These are phyloP conservation scores for Ariopsis seemanni DNA, from an alignment of 2,113 vertebrate genomes.

Conservation along the genomic window DNA sequence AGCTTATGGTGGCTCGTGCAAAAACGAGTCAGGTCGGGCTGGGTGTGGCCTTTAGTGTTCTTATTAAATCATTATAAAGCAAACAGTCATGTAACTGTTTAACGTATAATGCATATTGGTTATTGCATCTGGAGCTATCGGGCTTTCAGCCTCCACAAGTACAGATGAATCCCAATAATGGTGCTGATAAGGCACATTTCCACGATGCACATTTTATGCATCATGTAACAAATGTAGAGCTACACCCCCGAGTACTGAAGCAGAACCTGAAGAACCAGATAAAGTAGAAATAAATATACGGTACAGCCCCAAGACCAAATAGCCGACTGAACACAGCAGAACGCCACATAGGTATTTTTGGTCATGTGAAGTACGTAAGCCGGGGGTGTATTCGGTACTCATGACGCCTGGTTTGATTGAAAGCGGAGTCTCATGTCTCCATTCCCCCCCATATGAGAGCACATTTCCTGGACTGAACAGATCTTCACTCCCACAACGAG, in stretches of 20 bases:
- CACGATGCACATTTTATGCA: not conserved
- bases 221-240: not conserved
- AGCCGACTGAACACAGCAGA: not conserved
- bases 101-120: not conserved
- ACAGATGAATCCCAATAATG: not conserved
- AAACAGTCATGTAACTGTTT: not conserved
- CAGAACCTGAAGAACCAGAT: not conserved
- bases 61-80: too few relatives aligned
- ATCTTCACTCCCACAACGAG: not conserved
- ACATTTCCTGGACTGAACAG: conserved; percentile 46
- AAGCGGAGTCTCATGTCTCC: conserved; percentile 49
- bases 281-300: not conserved
- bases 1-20: too few relatives aligned
- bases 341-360: not conserved
- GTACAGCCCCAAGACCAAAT: not conserved
- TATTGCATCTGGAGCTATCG: not conserved
- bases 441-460: conserved; percentile 55
- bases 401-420: conserved; percentile 43
- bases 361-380: not conserved
- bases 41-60: too few relatives aligned
- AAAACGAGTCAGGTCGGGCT: too few relatives aligned
- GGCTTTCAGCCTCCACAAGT: not conserved
- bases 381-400: not conserved
- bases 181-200: not conserved
- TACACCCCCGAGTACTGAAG: not conserved